Conservation (phyloP, 2,113 vertebrate genomes). For the Rhea americana region DNA sequence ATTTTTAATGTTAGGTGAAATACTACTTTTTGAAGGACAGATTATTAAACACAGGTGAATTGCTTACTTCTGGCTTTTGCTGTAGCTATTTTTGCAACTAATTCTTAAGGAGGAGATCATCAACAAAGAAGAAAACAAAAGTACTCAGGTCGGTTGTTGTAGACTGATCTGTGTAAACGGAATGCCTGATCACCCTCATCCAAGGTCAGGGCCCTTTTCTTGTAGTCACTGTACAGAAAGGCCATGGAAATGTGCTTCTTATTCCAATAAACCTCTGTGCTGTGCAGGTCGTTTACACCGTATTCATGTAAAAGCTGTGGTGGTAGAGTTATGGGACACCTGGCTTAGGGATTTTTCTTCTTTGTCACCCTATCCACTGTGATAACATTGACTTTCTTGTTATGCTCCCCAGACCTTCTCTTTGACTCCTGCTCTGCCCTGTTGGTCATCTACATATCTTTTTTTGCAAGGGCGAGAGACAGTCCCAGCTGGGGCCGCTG, state of each 20-base stretch:
- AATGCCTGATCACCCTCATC: not conserved
- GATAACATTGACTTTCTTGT: not conserved
- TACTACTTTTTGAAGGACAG: not conserved
- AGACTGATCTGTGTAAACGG: not conserved
- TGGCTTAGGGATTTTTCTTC: not conserved
- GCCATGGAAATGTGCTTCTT: not conserved
- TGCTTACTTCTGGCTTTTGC: not conserved
- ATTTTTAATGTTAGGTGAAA: not conserved
- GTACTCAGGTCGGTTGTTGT: not conserved
- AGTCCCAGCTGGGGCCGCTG: not conserved
- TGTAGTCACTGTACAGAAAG: not conserved
- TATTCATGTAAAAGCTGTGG: not conserved
- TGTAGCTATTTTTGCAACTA: not conserved
- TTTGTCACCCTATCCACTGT: not conserved
- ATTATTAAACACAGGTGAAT: not conserved
- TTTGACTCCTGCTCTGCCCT: not conserved
- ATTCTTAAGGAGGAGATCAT: not conserved
- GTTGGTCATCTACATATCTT: not conserved
- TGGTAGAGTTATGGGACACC: not conserved
- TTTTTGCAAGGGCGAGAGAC: not conserved
- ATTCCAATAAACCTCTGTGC: not conserved
- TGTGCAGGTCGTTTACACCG: not conserved
- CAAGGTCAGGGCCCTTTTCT: not conserved
- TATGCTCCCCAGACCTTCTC: not conserved
- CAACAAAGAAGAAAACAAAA: not conserved